Conservation (phyloP, 2,113 vertebrate genomes). For the Cynopterus brachyotis region DNA sequence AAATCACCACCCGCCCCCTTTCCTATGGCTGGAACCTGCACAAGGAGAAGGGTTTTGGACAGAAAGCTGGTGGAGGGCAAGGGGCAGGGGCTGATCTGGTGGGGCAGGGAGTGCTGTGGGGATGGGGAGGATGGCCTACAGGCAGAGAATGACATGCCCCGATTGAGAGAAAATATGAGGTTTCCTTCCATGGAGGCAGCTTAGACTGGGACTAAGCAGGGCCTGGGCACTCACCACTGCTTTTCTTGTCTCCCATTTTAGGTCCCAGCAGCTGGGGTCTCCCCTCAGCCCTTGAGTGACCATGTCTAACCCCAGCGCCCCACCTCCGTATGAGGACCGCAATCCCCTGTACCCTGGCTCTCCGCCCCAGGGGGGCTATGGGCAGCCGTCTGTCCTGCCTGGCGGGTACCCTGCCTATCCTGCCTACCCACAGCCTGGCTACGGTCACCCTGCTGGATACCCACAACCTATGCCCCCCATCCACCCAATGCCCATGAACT, state of each 20-base stretch:
- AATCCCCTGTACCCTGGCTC: constrained; percentile 83
- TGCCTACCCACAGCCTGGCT: constrained; percentile 82
- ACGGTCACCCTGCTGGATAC: constrained; percentile 81
- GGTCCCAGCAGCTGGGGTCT: constrained; percentile 56
- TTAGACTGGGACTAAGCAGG: not conserved
- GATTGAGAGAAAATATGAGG: not conserved
- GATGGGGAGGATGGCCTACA: not conserved
- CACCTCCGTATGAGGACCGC: constrained; percentile 89
- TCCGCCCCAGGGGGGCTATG: constrained; percentile 79
- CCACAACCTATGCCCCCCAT: constrained; percentile 86
- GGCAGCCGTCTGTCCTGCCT: constrained; percentile 62
- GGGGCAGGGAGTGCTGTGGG: not conserved
- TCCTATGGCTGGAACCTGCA: not conserved
- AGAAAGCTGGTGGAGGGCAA: not conserved
- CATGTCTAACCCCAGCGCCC: constrained; percentile 92
- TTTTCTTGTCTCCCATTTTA: constrained; percentile 61
- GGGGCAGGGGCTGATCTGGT: not conserved
- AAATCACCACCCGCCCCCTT: not conserved
- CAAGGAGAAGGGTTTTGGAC: not conserved
- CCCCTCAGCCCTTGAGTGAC: not conserved
- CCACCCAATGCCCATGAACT: constrained; percentile 84
- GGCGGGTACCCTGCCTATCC: constrained; percentile 73
- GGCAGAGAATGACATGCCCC: not conserved
- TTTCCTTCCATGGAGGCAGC: not conserved
- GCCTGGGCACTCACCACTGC: not conserved